phyloP scores from a whole-genome alignment of 2,888 invertebrate genomes.

The Leptodirus hochenwartii region DNA sequence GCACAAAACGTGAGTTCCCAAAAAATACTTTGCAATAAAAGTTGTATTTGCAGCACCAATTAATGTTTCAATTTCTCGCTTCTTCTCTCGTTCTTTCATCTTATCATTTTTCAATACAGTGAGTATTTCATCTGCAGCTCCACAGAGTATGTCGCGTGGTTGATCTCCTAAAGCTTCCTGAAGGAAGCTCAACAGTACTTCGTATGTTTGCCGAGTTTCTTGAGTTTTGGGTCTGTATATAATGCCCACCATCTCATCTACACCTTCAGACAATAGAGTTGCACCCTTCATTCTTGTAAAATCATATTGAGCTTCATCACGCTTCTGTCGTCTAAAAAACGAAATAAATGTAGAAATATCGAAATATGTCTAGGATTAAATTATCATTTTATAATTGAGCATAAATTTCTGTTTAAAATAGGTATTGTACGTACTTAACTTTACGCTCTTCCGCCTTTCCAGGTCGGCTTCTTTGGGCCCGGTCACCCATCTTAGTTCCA shows the following conservation, averaged over 20 bases:
- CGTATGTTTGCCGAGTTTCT: slow-evolving; percentile 95
- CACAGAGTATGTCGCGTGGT: slow-evolving; percentile 90
- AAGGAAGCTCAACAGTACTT: slow-evolving; percentile 86
- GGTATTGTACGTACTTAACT: slow-evolving; percentile 51
- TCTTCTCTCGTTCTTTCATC: slow-evolving; percentile 82
- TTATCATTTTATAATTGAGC: background rate
- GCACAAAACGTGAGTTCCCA: slow-evolving; percentile 17
- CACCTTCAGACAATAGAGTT: slow-evolving; percentile 67
- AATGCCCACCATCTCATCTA: slow-evolving; percentile 87
- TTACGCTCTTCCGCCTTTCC: slow-evolving; percentile 87
- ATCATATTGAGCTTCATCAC: slow-evolving; percentile 87
- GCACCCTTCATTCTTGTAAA: slow-evolving; percentile 79
- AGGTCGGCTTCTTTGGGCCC: slow-evolving; percentile 81
- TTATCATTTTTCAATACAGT: slow-evolving; percentile 89
- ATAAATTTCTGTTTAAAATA: slow-evolving; percentile 1
- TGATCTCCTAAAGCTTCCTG: slow-evolving; percentile 95
- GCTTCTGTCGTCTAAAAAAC: slow-evolving; percentile 51
- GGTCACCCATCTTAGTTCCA: slow-evolving; percentile 92
- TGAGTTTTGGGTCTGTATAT: slow-evolving; percentile 93
- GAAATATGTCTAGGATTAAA: background rate
- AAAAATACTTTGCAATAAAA: slow-evolving; percentile 1
- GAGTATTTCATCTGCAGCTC: slow-evolving; percentile 97
- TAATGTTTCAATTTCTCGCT: slow-evolving; percentile 76
- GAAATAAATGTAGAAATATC: slow-evolving; percentile 7
- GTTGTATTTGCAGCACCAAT: slow-evolving; percentile 26